Percentiles rank a stretch among this genome's conserved stretches.
Evolutionary conservation across 2,113 vertebrate species (phyloP).

Genomic region (Lagopus muta): DNA sequence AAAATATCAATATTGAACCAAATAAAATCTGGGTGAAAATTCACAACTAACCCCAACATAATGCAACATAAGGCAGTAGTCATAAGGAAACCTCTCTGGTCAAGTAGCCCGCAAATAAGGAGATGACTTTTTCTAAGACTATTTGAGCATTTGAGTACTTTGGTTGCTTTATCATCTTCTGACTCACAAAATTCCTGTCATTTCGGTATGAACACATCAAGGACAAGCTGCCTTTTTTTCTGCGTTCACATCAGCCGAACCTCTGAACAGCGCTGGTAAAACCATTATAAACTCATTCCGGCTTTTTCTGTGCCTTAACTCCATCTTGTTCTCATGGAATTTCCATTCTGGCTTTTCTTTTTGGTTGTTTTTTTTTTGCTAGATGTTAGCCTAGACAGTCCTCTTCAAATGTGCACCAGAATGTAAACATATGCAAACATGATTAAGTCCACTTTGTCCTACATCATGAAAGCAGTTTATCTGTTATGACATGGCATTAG

Average conservation of each 20-base stretch:
- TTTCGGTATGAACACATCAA: neutral
- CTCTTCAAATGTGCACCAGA: neutral
- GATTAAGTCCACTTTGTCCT: neutral
- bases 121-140: neutral
- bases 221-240: rapidly evolving
- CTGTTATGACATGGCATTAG: rapidly evolving
- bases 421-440: neutral
- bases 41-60: neutral
- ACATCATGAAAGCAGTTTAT: neutral
- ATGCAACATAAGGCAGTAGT: neutral
- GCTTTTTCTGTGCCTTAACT: neutral
- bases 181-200: neutral
- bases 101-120: neutral
- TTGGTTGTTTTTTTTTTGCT: neutral
- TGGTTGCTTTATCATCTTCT: neutral
- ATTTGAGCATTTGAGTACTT: neutral
- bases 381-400: neutral
- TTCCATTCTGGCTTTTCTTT: neutral
- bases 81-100: neutral
- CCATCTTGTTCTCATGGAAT: neutral
- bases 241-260: neutral
- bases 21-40: neutral
- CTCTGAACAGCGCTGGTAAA: neutral
- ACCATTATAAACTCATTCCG: neutral
- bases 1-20: neutral